Conservation (phyloP, 2,113 vertebrate species). For the Muscicapa adusta region DNA sequence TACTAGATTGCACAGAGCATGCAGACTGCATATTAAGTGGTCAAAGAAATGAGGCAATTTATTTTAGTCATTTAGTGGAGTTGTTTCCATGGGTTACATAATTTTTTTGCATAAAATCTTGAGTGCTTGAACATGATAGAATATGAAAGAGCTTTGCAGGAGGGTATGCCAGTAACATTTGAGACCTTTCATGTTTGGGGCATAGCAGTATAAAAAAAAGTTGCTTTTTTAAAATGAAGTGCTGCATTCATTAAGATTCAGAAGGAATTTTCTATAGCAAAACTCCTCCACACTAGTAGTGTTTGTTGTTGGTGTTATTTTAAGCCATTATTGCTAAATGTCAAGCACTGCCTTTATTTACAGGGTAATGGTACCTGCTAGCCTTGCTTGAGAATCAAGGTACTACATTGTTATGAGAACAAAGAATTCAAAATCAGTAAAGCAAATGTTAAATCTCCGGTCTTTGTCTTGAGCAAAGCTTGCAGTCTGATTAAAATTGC, state of each 20-base stretch:
- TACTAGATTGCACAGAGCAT: not conserved
- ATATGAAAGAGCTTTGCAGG: not conserved
- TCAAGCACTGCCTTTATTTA: not conserved
- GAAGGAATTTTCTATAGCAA: not conserved
- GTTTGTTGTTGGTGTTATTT: not conserved
- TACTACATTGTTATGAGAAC: not conserved
- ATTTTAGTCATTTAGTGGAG: not conserved
- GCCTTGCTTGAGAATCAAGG: not conserved
- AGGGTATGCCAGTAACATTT: not conserved
- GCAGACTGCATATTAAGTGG: not conserved
- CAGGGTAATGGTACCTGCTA: not conserved
- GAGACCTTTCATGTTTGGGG: not conserved
- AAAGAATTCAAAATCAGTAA: not conserved
- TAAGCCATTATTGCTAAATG: not conserved
- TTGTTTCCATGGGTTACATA: not conserved
- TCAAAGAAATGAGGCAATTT: constrained; percentile 17
- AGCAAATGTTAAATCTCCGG: not conserved
- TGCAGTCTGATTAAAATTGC: not conserved
- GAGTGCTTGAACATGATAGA: not conserved
- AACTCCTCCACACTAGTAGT: not conserved
- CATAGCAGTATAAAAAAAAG: not conserved
- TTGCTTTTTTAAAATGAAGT: not conserved
- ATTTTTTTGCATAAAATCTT: not conserved
- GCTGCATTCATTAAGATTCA: not conserved
- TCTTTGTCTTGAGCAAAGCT: not conserved